phyloP scores from a whole-genome alignment of 2,888 invertebrate species.

The Brenthis daphne region DNA sequence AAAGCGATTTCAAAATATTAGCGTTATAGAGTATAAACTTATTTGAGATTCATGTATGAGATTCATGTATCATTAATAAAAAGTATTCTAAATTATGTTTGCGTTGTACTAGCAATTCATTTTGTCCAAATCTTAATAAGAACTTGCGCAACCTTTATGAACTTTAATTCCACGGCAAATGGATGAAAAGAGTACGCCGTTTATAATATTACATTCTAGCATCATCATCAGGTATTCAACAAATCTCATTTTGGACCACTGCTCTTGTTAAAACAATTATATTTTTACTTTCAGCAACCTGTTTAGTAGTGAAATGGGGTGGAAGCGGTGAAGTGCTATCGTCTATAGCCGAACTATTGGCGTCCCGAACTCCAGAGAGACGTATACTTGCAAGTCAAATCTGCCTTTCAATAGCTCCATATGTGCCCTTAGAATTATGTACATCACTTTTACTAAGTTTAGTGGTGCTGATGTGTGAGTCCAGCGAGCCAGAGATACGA shows the following conservation, averaged over 20 bases:
- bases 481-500: slow-evolving; percentile 68
- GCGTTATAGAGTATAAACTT: no score
- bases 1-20: no score
- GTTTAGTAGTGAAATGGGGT: slow-evolving; percentile 75
- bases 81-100: not conserved
- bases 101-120: no score
- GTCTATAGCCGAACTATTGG: slow-evolving; percentile 67
- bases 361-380: slow-evolving; percentile 65
- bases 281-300: slow-evolving; percentile 75
- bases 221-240: no score
- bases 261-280: not conserved
- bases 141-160: no score
- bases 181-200: no score
- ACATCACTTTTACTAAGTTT: slow-evolving; percentile 73
- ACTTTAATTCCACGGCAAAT: no score
- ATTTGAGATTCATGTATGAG: no score
- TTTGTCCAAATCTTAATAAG: no score
- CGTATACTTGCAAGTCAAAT: slow-evolving; percentile 70
- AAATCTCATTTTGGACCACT: no score
- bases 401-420: slow-evolving; percentile 71
- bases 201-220: no score
- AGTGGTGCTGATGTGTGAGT: slow-evolving; percentile 75
- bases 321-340: slow-evolving; percentile 74
- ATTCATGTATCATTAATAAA: slow-evolving; percentile 7
- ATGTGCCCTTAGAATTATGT: slow-evolving; percentile 73